Base-by-base conservation (phyloP, 2,888 invertebrate species). In the Notodonta dromedarius region DNA sequence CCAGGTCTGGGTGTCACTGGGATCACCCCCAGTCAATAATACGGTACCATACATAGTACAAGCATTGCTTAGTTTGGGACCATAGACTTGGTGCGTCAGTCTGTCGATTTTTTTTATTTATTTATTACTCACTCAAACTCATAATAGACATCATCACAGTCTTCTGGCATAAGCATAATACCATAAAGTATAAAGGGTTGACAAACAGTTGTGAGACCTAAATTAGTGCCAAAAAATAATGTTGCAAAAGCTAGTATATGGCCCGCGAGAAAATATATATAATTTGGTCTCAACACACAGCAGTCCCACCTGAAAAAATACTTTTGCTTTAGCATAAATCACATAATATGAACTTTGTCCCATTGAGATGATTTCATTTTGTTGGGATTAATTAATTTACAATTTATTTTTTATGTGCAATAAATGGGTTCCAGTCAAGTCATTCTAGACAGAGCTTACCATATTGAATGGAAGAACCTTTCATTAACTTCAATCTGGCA, bases 141-240 rank as follows among this genome's bases (percentile, higher is more conserved):
- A 84, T 95, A 95, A 85, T 97, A 98, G 0, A 97, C 97, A 87
- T 97, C 97, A 67, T 96, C 95, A 87, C 98, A 98, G 84, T 98
- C 96, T 80, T 97, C 96, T 2, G 98, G 98, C 73, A 98, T 83
- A 46, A 98, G 93, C 71, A 98, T 92, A 58, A 94, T 93, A 57
- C 95, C 95, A 76, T 95, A 94, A 51, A 96, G 88, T 76, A 95
- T 94, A 77, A 95, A 95, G 0, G 98, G 97, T 86, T 97, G 97
- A 80, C 98, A 98, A 0, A 98, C 95, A n/a, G 97, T 96, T 0
- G 98, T 98, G 71, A 98, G 89, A 2, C 97, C 96, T 58, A 98
- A 91, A 87, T 98, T 97, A 5, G 96, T 95, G 54, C 97, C 97
- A 84, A 97, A 96, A 52, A 96, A 76, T 59, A 97, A 89, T 39